phyloP scores from a whole-genome alignment of 1,140 invertebrate species.

The Polypedilum pembai region DNA sequence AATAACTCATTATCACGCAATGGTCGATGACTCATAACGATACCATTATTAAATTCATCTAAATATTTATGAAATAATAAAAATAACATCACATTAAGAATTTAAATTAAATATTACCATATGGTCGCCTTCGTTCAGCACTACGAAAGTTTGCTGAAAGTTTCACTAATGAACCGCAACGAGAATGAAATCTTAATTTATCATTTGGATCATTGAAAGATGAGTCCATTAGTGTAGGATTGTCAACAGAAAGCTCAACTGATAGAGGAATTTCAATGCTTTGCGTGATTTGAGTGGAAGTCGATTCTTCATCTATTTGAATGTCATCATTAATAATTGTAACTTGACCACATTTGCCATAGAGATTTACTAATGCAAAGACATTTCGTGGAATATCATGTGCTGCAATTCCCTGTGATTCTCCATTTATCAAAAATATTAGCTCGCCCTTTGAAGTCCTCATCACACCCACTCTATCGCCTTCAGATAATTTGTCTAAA shows the following conservation, averaged over 20 bases:
- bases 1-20: conserved; percentile 84
- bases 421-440: conserved; percentile 83
- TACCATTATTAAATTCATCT: conserved; percentile 88
- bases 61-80: no score
- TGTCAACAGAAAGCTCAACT: conserved; percentile 36
- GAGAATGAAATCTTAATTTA: conserved; percentile 76
- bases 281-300: conserved; percentile 37
- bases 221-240: neutral
- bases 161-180: conserved; percentile 81
- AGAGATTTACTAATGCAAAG: conserved; percentile 84
- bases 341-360: conserved; percentile 88
- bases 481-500: conserved; percentile 75
- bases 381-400: conserved; percentile 64
- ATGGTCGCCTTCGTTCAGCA: conserved; percentile 73
- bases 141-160: conserved; percentile 75
- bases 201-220: conserved; percentile 44
- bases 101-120: conserved; percentile 44
- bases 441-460: conserved; percentile 72
- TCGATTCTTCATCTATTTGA: neutral
- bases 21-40: conserved; percentile 84
- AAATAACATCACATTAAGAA: no score
- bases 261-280: conserved; percentile 42
- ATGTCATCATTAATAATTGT: conserved; percentile 49
- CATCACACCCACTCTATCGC: conserved; percentile 77
- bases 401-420: conserved; percentile 78